Evolutionary conservation across 2,797 vertebrate genomes (phyloP).

Genomic region (Apodemus agrarius): DNA sequence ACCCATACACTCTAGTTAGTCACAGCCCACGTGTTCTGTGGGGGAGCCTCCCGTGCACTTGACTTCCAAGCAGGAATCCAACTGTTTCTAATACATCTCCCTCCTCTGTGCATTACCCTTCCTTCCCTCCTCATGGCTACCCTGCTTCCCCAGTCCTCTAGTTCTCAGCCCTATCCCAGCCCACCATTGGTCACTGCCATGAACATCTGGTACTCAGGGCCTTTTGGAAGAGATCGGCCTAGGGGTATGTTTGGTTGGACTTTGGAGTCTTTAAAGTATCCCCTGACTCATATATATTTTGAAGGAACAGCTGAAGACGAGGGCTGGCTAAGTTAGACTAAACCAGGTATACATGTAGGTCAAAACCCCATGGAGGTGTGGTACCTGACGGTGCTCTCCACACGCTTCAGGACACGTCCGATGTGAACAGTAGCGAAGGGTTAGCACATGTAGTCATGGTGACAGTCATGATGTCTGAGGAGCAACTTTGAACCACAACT

Average conservation of each 20-base stretch:
- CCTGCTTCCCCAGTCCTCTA: not conserved
- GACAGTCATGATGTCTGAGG: not conserved
- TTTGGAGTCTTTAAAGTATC: not conserved
- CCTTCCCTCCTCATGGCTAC: not conserved
- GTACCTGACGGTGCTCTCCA: not conserved
- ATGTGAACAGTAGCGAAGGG: rapidly evolving
- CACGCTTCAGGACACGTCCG: not conserved
- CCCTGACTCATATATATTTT: not conserved
- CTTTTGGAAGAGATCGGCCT: not conserved
- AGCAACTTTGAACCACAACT: not conserved
- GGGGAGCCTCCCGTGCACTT: not conserved
- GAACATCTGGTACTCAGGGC: not conserved
- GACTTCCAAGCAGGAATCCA: not conserved
- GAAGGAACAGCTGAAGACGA: not conserved
- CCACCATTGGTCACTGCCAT: too few species aligned
- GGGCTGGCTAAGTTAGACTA: not conserved
- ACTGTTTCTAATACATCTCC: not conserved
- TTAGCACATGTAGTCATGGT: rapidly evolving
- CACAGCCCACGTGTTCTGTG: not conserved
- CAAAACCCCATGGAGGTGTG: too few species aligned
- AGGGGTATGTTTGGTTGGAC: not conserved
- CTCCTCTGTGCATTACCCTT: not conserved
- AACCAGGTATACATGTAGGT: not conserved
- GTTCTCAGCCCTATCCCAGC: not conserved
- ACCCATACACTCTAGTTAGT: rapidly evolving